phyloP scores from a whole-genome alignment of 2,888 invertebrate genomes.

The Platycheirus albimanus region DNA sequence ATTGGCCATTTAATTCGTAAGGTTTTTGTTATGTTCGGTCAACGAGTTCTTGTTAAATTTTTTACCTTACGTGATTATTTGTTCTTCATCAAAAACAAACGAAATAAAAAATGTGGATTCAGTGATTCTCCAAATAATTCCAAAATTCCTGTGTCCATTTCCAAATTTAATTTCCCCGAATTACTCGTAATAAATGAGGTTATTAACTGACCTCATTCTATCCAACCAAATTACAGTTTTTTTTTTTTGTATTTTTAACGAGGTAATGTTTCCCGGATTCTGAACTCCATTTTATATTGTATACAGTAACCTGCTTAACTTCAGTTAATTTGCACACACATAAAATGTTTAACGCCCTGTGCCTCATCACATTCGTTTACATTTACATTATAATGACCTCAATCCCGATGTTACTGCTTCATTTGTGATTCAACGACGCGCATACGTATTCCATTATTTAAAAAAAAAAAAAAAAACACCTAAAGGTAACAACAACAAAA shows the following conservation, averaged over 20 bases:
- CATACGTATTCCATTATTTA: background rate
- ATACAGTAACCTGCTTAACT: background rate
- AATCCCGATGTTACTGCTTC: constrained; percentile 2
- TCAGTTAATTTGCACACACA: constrained; percentile 4
- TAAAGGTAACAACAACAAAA: background rate
- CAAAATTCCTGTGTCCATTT: no score
- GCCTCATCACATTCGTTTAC: background rate
- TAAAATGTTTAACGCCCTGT: background rate
- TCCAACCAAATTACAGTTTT: constrained; percentile 2
- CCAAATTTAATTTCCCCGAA: background rate
- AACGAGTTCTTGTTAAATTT: no score
- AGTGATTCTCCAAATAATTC: no score
- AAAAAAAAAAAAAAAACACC: background rate
- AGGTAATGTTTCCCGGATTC: constrained; percentile 8
- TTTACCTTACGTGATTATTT: no score
- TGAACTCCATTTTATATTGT: constrained; percentile 1
- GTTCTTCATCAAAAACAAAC: no score
- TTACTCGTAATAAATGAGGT: background rate
- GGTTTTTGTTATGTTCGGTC: no score
- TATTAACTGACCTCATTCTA: constrained; percentile 7
- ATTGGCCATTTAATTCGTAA: no score
- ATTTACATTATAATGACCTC: constrained; percentile 11
- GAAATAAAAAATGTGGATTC: no score
- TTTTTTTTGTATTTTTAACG: background rate
- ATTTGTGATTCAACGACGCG: constrained; percentile 32